These are phyloP conservation scores for Hirundichthys speculiger DNA, from an alignment of 2,113 vertebrate genomes.

Conservation along the genomic window DNA sequence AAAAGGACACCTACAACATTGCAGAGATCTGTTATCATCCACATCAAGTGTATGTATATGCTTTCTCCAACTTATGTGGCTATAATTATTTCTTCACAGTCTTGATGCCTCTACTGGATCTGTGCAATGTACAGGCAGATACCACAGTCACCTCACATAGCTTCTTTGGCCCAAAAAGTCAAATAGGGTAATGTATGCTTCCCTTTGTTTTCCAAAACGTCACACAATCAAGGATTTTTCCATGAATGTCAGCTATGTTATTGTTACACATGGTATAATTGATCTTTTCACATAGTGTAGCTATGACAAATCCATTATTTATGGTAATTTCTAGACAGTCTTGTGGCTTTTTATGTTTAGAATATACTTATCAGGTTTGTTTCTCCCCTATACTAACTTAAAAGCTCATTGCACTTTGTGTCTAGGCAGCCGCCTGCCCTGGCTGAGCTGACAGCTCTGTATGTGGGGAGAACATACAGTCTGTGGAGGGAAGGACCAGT, in stretches of 20 bases:
- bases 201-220: slow-evolving; percentile 1
- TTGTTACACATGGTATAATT: background rate
- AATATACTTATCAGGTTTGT: background rate
- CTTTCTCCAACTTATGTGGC: background rate
- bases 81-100: slow-evolving; percentile 73
- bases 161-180: slow-evolving; percentile 90
- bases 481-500: slow-evolving; percentile 90
- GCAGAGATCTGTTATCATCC: background rate
- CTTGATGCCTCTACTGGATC: slow-evolving; percentile 90
- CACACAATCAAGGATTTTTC: background rate
- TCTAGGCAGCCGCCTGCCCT: slow-evolving; percentile 89
- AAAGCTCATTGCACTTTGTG: background rate
- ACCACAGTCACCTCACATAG: slow-evolving; percentile 81
- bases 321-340: background rate
- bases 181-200: slow-evolving; percentile 84
- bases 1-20: background rate
- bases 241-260: background rate
- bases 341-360: background rate
- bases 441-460: slow-evolving; percentile 88
- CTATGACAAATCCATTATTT: background rate
- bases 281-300: background rate
- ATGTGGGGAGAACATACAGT: slow-evolving; percentile 86
- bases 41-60: background rate
- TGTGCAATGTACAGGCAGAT: slow-evolving; percentile 90
- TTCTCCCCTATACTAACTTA: background rate